Evolutionary conservation across 2,113 vertebrate genomes (phyloP).

Genomic region (Hyla sarda): DNA sequence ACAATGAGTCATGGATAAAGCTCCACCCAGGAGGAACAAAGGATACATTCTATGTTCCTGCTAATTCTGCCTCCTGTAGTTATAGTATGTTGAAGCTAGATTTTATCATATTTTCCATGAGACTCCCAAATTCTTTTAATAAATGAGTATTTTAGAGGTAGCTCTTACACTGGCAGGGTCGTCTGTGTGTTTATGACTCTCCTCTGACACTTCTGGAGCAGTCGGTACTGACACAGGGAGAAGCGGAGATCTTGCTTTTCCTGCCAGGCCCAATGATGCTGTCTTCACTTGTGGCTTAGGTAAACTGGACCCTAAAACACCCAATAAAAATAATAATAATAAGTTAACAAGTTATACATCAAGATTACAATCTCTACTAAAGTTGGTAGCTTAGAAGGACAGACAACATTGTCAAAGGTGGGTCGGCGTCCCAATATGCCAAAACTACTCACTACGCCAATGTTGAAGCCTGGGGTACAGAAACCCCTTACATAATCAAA

Average conservation of each 20-base stretch:
- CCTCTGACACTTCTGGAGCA: constrained; percentile 86
- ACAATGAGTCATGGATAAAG: no score
- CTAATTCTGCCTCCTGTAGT: no score
- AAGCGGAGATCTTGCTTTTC: constrained; percentile 91
- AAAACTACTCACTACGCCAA: no score
- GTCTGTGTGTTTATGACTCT: constrained; percentile 80
- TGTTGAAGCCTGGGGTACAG: no score
- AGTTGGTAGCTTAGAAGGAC: not conserved
- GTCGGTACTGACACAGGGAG: constrained; percentile 93
- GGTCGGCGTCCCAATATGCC: no score
- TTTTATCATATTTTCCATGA: no score
- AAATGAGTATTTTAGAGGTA: not conserved
- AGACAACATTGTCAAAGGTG: no score
- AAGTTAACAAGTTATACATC: not conserved
- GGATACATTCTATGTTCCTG: no score
- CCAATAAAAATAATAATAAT: constrained; percentile 30
- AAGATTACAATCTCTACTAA: not conserved
- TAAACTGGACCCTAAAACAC: constrained; percentile 80
- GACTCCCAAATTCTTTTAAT: no score
- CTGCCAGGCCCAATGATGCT: constrained; percentile 88
- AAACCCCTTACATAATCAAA: no score
- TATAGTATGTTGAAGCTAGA: no score
- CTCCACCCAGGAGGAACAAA: no score
- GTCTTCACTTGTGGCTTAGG: constrained; percentile 92
- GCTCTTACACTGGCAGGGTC: constrained; percentile 86